A percentile compares a stretch with the other conserved stretches of the same genome.
Evolutionary conservation across 2,113 vertebrate species (phyloP).

Genomic region (Helogale parvula): DNA sequence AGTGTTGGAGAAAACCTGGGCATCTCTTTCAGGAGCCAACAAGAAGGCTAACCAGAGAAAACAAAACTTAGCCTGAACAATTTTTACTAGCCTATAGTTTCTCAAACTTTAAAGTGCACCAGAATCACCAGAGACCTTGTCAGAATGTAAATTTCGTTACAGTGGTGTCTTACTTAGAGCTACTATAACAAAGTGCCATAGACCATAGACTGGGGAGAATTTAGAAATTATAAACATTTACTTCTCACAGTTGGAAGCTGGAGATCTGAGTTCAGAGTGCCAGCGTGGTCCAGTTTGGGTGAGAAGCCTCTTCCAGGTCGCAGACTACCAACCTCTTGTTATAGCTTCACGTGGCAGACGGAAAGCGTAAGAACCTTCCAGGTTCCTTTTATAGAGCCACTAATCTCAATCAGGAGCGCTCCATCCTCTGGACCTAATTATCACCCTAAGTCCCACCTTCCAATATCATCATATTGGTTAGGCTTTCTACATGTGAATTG

Average conservation of each 20-base stretch:
- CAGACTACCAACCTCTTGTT: neutral
- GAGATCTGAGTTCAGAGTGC: neutral
- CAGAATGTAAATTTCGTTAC: neutral
- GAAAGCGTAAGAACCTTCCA: neutral
- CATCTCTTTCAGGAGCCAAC: neutral
- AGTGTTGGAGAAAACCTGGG: neutral
- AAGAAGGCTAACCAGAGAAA: neutral
- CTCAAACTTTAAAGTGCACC: neutral
- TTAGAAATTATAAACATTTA: neutral
- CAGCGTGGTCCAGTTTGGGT: accelerated
- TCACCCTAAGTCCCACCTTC: neutral
- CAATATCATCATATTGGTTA: neutral
- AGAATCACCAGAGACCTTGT: neutral
- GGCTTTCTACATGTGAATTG: neutral
- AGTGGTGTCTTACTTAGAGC: neutral
- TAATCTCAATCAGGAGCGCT: neutral
- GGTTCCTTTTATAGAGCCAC: neutral
- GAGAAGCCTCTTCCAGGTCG: neutral
- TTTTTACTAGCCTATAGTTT: neutral
- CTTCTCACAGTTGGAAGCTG: neutral
- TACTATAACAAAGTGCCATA: neutral
- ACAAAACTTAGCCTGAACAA: neutral
- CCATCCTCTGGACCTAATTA: neutral
- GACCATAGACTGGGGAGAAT: neutral
- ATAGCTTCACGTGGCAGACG: neutral